These are phyloP conservation scores for Aspidiotus rigidus DNA, from an alignment of 2,888 invertebrate genomes.

Conservation along the genomic window DNA sequence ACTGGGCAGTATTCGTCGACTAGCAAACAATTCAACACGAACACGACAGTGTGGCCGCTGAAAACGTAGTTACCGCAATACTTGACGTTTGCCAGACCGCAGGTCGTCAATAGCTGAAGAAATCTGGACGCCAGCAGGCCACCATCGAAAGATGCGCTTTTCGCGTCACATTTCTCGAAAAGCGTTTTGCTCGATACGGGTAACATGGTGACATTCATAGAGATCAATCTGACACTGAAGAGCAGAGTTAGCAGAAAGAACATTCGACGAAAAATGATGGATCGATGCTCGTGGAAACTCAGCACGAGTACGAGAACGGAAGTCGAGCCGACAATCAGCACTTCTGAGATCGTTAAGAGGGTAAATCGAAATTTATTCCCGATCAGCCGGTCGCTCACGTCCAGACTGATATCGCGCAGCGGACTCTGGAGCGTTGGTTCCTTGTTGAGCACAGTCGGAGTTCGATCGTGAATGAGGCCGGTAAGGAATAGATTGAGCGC, in stretches of 20 bases:
- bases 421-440: slow-evolving; percentile 1
- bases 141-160: not conserved
- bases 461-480: slow-evolving; percentile 19
- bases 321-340: slow-evolving; percentile 14
- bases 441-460: not conserved
- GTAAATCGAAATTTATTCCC: not conserved
- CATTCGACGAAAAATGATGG: slow-evolving; percentile 24
- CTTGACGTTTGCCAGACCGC: slow-evolving; percentile 11
- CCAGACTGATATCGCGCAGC: slow-evolving; percentile 19
- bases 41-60: slow-evolving; percentile 17
- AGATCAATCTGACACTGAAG: slow-evolving; percentile 13
- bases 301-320: slow-evolving; percentile 7
- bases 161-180: slow-evolving; percentile 11
- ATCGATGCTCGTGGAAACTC: slow-evolving; percentile 13
- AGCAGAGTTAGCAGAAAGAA: slow-evolving; percentile 21
- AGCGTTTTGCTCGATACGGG: slow-evolving; percentile 18
- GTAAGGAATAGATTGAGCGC: slow-evolving; percentile 3
- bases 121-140: slow-evolving; percentile 13
- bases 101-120: slow-evolving; percentile 8
- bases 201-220: slow-evolving; percentile 29
- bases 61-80: slow-evolving; percentile 28
- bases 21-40: slow-evolving; percentile 19
- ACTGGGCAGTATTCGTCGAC: slow-evolving; percentile 19
- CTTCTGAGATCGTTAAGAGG: slow-evolving; percentile 11
- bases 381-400: not conserved